phyloP scores from a whole-genome alignment of 2,797 vertebrate species.

The Malurus leucopterus region DNA sequence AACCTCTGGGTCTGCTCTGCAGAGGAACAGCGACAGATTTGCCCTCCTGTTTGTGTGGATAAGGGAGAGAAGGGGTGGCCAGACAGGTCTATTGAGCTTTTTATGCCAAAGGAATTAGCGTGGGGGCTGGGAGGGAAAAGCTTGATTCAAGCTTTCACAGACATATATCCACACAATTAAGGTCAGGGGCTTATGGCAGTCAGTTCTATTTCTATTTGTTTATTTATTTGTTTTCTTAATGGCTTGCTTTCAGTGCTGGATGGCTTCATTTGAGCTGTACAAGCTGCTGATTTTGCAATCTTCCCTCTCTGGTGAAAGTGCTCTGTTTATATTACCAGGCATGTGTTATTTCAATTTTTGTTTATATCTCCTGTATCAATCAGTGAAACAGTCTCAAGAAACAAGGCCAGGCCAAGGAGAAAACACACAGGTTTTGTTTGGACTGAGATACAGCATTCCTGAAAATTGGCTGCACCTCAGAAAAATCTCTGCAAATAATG shows the following conservation, averaged over 20 bases:
- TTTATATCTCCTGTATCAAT: slow-evolving; percentile 65
- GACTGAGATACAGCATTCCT: slow-evolving; percentile 49
- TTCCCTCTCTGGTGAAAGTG: neutral
- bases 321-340: slow-evolving; percentile 51
- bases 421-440: slow-evolving; percentile 67
- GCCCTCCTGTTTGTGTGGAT: neutral
- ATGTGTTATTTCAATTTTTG: slow-evolving; percentile 45
- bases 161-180: neutral
- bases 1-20: neutral
- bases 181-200: neutral
- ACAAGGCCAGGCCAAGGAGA: slow-evolving; percentile 54
- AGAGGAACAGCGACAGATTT: neutral
- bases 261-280: neutral
- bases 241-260: neutral
- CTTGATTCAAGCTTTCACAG: neutral
- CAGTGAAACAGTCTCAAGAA: slow-evolving; percentile 27
- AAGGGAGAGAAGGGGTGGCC: neutral
- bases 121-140: neutral
- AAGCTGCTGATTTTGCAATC: slow-evolving; percentile 50
- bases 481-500: slow-evolving; percentile 49
- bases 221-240: slow-evolving; percentile 24
- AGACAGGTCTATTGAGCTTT: fast-evolving
- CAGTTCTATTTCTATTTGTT: neutral
- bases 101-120: neutral
- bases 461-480: slow-evolving; percentile 63